Conservation (phyloP, 2,113 vertebrate genomes). For the Pachyramphus minor region DNA sequence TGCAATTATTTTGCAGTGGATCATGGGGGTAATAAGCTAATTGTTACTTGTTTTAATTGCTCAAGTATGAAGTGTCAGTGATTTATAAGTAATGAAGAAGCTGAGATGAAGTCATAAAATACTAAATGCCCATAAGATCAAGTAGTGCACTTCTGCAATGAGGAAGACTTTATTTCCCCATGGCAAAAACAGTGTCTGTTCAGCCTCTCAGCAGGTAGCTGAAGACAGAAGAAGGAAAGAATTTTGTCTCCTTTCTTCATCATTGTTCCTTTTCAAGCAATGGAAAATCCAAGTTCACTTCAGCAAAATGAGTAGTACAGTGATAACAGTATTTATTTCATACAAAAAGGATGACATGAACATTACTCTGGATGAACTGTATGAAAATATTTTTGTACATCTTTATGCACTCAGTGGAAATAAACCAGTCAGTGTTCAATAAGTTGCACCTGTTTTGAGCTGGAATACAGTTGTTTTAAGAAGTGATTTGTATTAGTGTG, state of each 20-base stretch:
- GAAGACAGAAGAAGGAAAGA: not conserved
- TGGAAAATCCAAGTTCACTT: not conserved
- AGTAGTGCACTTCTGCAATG: not conserved
- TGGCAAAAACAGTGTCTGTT: not conserved
- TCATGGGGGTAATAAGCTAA: constrained; percentile 64
- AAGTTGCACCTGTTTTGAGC: not conserved
- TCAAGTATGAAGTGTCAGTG: constrained; percentile 54
- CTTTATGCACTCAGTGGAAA: not conserved
- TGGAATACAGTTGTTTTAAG: not conserved
- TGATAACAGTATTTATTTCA: not conserved
- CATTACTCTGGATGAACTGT: not conserved
- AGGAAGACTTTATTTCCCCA: not conserved
- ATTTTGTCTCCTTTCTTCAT: not conserved
- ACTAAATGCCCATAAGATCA: not conserved
- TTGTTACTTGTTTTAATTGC: constrained; percentile 68
- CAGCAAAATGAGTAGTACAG: not conserved
- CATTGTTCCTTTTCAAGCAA: not conserved
- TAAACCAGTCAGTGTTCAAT: not conserved
- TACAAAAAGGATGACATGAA: not conserved
- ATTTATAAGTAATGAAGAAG: constrained; percentile 62
- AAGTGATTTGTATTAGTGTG: not conserved
- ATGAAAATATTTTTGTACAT: not conserved
- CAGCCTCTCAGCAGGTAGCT: not conserved
- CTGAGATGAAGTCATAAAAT: constrained; percentile 41
- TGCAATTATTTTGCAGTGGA: constrained; percentile 57